A percentile compares a stretch with the other conserved stretches of the same genome.
These are phyloP conservation scores for Ceratoteleas bidentatus DNA, from an alignment of 1,140 invertebrate species.

Conservation along the genomic window DNA sequence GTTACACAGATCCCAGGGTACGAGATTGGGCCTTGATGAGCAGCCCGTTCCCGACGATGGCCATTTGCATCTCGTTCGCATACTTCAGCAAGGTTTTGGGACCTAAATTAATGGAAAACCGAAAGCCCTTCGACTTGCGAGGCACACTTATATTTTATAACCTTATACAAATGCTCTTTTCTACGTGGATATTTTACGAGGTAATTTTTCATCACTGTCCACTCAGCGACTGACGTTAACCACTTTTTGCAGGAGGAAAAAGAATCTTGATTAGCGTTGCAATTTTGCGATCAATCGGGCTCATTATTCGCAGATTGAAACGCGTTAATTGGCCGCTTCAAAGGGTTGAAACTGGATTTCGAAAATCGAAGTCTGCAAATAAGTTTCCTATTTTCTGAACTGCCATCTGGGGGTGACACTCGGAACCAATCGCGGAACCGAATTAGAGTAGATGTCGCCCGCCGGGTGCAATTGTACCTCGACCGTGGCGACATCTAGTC, in stretches of 20 bases:
- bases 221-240: too few species aligned
- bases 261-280: too few species aligned
- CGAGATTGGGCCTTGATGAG: slow-evolving; percentile 95
- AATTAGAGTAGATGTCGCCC: too few species aligned
- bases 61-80: slow-evolving; percentile 91
- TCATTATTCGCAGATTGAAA: not conserved
- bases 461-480: too few species aligned
- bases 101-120: slow-evolving; percentile 93
- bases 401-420: too few species aligned
- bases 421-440: too few species aligned
- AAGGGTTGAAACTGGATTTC: too few species aligned
- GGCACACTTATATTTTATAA: slow-evolving; percentile 93
- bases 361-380: too few species aligned
- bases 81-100: slow-evolving; percentile 92
- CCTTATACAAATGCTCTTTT: slow-evolving; percentile 92
- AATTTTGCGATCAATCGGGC: too few species aligned
- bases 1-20: slow-evolving; percentile 90
- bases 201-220: slow-evolving; percentile 79
- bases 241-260: too few species aligned
- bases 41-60: slow-evolving; percentile 93
- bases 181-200: slow-evolving; percentile 95
- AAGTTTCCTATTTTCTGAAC: too few species aligned
- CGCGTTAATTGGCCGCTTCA: not conserved
- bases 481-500: too few species aligned
- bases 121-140: slow-evolving; percentile 93